phyloP scores from a whole-genome alignment of 2,113 vertebrate species.

The Leucopsar rothschildi region DNA sequence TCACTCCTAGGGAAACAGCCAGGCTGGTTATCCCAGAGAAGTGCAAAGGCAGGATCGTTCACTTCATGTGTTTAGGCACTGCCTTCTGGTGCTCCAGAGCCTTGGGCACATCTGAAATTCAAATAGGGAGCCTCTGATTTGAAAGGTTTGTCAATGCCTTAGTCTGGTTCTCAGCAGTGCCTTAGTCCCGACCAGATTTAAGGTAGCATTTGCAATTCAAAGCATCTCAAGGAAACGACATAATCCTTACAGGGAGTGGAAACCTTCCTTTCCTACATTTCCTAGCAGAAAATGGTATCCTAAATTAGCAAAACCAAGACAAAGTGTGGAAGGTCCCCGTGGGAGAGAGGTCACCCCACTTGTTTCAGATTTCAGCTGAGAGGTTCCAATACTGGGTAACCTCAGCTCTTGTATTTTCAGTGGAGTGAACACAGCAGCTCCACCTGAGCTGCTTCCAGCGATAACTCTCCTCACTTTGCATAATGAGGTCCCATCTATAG shows the following conservation, averaged over 20 bases:
- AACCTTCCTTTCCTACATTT: not conserved
- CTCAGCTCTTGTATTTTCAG: not conserved
- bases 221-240: not conserved
- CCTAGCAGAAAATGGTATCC: not conserved
- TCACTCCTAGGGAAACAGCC: not conserved
- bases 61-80: not conserved
- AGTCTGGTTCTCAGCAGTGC: not conserved
- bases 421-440: not conserved
- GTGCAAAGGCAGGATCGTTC: not conserved
- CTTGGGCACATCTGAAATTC: not conserved
- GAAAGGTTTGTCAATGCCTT: not conserved
- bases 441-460: not conserved
- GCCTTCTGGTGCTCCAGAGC: not conserved
- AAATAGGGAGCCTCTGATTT: not conserved
- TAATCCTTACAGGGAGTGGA: not conserved
- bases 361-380: not conserved
- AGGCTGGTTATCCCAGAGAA: not conserved
- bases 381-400: not conserved
- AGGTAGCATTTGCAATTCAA: not conserved
- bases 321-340: not conserved
- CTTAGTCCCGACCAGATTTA: not conserved
- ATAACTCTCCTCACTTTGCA: not conserved
- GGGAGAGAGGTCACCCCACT: not conserved
- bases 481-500: slow-evolving; percentile 4
- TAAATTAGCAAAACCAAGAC: not conserved